Evolutionary conservation across 2,888 invertebrate species (phyloP), one percentile per base, ranked within the genome.

Genomic region (Clitarchus hookeri): DNA sequence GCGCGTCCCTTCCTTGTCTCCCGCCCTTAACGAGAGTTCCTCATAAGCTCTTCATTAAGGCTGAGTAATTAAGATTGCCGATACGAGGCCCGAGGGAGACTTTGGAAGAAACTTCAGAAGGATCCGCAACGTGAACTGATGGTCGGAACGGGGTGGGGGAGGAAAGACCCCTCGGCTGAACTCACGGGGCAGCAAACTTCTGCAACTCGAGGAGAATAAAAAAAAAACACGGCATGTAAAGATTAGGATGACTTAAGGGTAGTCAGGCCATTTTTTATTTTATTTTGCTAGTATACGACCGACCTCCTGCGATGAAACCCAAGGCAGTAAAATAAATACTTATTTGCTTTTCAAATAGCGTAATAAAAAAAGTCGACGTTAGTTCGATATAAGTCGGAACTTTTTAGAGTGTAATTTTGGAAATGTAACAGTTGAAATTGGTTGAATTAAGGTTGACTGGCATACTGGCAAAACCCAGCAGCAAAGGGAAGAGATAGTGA

Each of bases 41-140:
- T 84, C 87, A 87, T 87, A 87, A 88, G 88, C 88, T 87, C 88
- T 87, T 88, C 87, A 88, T 88, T 88, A 88, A 87, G 83, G 84
- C 25, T 25, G 79, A 85, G 88, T 88, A 88, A 88, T 88, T 88
- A 88, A 88, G 88, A 88, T 87, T 87, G 87, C 87, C 88, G 87
- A 87, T 87, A 88, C 88, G 88, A 84, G 85, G 79, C 88, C 85
- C 88, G 13, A 19, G 88, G 84, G 88, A 82, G 86, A 26, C 78
- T 86, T 87, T 83, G 79, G 83, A 48, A 79, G 83, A 83, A 82
- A 26, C 82, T 65, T 65, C 44, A 26, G 86, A 25, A 77, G 84
- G 86, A 25, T 78, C 80, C 16, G 53, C 44, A 44, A 80, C 26
- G 44, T n/a, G 26, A 27, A 77, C n/a, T 36, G 85, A 44, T 48